Percentiles rank a stretch among this genome's conserved stretches.
Conservation (phyloP, 2,113 vertebrate species). For the Melanotaenia duboulayi region DNA sequence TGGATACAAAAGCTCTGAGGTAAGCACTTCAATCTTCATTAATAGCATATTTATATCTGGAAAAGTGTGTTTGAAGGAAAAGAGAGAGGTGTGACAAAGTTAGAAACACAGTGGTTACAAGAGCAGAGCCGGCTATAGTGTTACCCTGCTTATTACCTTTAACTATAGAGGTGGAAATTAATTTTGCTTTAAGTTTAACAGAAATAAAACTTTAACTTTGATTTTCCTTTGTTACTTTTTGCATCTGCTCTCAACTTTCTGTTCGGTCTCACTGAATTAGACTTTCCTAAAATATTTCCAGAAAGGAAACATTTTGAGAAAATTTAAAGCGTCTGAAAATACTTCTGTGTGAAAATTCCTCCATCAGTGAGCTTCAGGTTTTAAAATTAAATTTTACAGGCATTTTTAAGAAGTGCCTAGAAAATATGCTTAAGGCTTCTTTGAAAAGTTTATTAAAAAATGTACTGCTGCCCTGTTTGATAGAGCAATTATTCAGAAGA, state of each 20-base stretch:
- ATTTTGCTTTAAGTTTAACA: slow-evolving; percentile 4
- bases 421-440: not conserved
- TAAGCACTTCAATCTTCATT: slow-evolving; percentile 38
- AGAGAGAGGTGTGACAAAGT: slow-evolving; percentile 3
- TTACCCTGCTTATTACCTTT: not conserved
- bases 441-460: not conserved
- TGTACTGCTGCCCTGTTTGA: not conserved
- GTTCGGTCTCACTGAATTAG: not conserved
- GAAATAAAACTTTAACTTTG: not conserved
- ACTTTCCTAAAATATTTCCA: not conserved
- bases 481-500: not conserved
- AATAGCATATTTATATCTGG: not conserved
- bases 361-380: no score
- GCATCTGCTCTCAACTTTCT: not conserved
- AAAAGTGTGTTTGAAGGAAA: not conserved
- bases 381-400: not conserved
- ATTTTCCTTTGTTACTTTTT: not conserved
- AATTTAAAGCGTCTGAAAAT: not conserved
- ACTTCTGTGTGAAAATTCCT: no score
- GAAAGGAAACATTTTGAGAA: not conserved
- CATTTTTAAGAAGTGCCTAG: not conserved
- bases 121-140: not conserved
- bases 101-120: not conserved
- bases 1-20: slow-evolving; percentile 41
- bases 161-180: not conserved